phyloP scores from a whole-genome alignment of 64 coral and sea anemone genomes.

The Montipora sp. region DNA sequence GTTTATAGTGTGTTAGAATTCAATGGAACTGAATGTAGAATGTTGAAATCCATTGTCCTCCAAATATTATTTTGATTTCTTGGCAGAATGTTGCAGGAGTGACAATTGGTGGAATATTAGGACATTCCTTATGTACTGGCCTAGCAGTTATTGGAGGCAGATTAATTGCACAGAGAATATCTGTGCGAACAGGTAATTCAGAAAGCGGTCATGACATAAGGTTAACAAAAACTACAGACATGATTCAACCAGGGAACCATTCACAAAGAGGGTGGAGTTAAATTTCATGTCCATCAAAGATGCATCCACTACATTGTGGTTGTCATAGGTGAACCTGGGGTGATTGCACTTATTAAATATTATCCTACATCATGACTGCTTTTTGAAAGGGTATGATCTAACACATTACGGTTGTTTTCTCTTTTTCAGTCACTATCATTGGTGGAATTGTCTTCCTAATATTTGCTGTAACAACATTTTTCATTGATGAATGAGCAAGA shows the following conservation, averaged over 20 bases:
- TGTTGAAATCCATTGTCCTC: not conserved
- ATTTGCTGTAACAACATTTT: conserved; percentile 96
- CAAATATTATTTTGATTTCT: not conserved
- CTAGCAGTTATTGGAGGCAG: conserved; percentile 97
- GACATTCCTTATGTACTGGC: conserved; percentile 92
- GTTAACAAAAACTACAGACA: not conserved
- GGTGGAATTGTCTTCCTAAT: conserved; percentile 96
- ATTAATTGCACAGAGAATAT: conserved; percentile 98
- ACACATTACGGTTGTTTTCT: not conserved
- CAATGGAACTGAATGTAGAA: too few species aligned
- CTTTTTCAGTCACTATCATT: conserved; percentile 92
- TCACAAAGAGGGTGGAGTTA: too few species aligned
- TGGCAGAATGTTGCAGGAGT: conserved; percentile 93
- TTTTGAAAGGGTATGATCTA: too few species aligned
- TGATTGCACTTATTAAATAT: too few species aligned
- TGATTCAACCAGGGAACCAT: too few species aligned
- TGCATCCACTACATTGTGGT: too few species aligned
- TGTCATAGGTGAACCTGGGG: too few species aligned
- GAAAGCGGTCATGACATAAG: not conserved
- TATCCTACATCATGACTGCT: too few species aligned
- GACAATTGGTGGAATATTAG: conserved; percentile 90
- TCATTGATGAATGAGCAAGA: conserved; percentile 67
- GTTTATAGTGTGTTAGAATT: too few species aligned
- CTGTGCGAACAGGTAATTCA: conserved; percentile 94
- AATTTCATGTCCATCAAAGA: too few species aligned